Evolutionary conservation across 2,113 vertebrate species (phyloP).

Genomic region (Pachyramphus minor): DNA sequence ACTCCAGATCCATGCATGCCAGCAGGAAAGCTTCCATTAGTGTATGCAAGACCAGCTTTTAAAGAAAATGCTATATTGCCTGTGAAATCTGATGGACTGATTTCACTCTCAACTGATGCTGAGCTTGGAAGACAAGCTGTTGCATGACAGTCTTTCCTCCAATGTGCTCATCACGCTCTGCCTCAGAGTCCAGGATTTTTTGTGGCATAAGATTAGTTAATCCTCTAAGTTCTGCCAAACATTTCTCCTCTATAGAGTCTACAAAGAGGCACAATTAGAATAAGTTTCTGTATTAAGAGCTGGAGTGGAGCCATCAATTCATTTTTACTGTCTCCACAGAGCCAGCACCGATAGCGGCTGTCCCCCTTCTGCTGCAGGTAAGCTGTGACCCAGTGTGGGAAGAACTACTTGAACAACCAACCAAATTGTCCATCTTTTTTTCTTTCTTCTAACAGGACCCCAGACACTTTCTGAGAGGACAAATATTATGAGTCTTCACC

Average conservation of each 20-base stretch:
- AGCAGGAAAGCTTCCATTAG: background rate
- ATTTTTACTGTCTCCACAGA: slow-evolving; percentile 17
- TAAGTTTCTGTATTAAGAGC: background rate
- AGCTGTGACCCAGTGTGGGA: background rate
- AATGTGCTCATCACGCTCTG: background rate
- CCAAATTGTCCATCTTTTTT: background rate
- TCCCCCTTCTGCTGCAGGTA: background rate
- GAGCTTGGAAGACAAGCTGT: background rate
- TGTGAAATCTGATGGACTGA: background rate
- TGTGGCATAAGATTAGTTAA: background rate
- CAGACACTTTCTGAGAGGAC: background rate
- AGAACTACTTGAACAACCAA: background rate
- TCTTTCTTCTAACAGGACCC: slow-evolving; percentile 8
- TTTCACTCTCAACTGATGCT: background rate
- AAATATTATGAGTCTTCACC: slow-evolving; percentile 22
- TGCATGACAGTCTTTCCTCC: background rate
- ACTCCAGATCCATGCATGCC: background rate
- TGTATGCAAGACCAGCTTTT: background rate
- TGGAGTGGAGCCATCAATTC: slow-evolving; percentile 10
- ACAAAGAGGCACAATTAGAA: background rate
- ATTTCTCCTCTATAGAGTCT: background rate
- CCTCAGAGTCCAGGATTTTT: background rate
- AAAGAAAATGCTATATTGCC: background rate
- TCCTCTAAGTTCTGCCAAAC: background rate
- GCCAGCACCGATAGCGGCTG: background rate